A percentile compares a stretch with the other conserved stretches of the same genome.
Evolutionary conservation across 2,113 vertebrate genomes (phyloP).

Genomic region (Glaucomys volans): DNA sequence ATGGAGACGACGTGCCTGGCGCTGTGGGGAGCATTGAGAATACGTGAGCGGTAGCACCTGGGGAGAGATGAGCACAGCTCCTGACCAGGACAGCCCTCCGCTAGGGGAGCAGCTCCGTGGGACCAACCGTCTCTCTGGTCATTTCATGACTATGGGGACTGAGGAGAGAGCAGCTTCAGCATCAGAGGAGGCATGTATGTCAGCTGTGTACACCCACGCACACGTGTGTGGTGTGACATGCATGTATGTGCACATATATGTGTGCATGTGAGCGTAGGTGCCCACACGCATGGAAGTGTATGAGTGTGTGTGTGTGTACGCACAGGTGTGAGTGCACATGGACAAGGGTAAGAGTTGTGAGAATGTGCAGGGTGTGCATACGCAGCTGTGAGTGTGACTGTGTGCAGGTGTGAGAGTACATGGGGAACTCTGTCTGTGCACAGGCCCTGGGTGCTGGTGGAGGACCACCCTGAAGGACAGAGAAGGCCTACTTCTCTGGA

Average conservation of each 20-base stretch:
- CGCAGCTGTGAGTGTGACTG: not conserved
- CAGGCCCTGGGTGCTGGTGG: not conserved
- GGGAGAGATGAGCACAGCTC: rapidly evolving
- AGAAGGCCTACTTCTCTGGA: not conserved
- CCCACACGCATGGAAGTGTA: not conserved
- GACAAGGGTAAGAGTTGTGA: no score
- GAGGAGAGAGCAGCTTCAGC: not conserved
- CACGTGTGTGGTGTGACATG: not conserved
- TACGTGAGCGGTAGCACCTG: not conserved
- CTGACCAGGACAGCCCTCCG: rapidly evolving
- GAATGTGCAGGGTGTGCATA: not conserved
- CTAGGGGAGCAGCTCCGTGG: not conserved
- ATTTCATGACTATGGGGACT: not conserved
- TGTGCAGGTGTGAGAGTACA: not conserved
- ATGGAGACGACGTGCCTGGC: rapidly evolving
- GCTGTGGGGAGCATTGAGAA: not conserved
- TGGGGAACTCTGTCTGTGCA: not conserved
- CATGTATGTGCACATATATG: rapidly evolving
- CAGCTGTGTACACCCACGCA: no score
- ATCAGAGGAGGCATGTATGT: not conserved
- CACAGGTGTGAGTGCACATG: not conserved
- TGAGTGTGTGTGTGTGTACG: not conserved
- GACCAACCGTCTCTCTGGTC: not conserved
- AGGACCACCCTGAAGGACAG: not conserved
- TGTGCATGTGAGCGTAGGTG: not conserved